Conservation (phyloP, 2,797 vertebrate genomes). For the Vespertilio murinus region DNA sequence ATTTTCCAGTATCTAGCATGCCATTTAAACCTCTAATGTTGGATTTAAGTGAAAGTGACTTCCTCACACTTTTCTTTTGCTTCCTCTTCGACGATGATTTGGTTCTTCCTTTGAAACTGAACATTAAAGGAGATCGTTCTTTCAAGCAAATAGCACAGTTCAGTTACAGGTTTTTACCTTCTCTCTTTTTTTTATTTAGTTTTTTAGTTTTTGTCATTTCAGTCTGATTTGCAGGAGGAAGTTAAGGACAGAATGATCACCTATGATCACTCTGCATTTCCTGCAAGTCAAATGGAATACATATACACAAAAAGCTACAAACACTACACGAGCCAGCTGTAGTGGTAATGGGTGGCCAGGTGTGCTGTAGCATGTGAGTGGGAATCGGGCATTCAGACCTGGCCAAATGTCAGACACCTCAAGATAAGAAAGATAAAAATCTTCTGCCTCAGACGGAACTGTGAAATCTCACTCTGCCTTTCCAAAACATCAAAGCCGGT, state of each 20-base stretch:
- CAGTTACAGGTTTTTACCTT: background rate
- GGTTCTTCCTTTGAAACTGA: conserved; percentile 37
- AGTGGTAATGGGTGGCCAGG: background rate
- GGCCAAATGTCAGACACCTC: background rate
- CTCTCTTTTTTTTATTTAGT: background rate
- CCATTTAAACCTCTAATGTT: conserved; percentile 26
- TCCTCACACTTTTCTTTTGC: background rate
- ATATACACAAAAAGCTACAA: background rate
- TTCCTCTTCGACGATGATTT: conserved; percentile 26
- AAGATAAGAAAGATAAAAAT: conserved; percentile 31
- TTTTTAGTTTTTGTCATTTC: background rate
- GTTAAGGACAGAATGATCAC: background rate
- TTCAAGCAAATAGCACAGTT: conserved; percentile 9
- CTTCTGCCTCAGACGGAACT: background rate
- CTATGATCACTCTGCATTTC: background rate
- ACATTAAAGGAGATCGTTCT: background rate
- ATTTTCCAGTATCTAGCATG: background rate
- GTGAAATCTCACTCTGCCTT: conserved; percentile 2
- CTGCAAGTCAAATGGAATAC: background rate
- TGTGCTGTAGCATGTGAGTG: background rate
- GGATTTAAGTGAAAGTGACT: background rate
- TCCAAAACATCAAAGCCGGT: background rate
- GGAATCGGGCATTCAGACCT: background rate
- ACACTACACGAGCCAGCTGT: background rate
- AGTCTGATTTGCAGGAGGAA: background rate